Evolutionary conservation across 2,888 invertebrate species (phyloP).

Genomic region (Drosophila hamatofila): DNA sequence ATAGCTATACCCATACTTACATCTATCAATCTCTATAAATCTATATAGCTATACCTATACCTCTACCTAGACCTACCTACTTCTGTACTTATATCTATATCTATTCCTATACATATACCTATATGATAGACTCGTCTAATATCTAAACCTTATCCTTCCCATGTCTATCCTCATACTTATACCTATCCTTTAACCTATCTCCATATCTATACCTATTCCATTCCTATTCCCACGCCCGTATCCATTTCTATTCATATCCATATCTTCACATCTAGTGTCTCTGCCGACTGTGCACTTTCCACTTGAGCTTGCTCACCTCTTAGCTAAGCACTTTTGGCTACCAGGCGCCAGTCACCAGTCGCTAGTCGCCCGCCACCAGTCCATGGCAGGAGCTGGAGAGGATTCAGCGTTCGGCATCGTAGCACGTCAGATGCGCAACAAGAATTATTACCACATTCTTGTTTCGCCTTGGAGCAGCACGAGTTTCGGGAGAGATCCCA

Average conservation of each 20-base stretch:
- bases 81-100: background rate
- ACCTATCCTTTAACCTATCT: too few species aligned
- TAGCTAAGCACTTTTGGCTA: slow-evolving; percentile 4
- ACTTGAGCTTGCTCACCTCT: background rate
- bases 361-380: background rate
- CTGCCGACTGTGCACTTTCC: background rate
- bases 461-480: slow-evolving; percentile 13
- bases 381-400: background rate
- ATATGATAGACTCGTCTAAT: too few species aligned
- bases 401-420: slow-evolving; percentile 32
- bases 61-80: background rate
- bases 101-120: background rate
- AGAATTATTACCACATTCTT: slow-evolving; percentile 70
- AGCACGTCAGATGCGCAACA: slow-evolving; percentile 57
- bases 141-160: too few species aligned
- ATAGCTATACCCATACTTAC: too few species aligned
- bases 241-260: background rate
- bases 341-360: slow-evolving; percentile 3
- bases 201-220: background rate
- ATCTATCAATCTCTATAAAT: background rate
- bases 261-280: background rate
- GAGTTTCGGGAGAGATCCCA: background rate
- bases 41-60: background rate
- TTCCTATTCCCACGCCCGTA: background rate
- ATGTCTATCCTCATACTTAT: too few species aligned